Percentiles rank a stretch among this genome's conserved stretches.
phyloP scores from a whole-genome alignment of 2,797 vertebrate genomes.

The Ambastaia sidthimunki region DNA sequence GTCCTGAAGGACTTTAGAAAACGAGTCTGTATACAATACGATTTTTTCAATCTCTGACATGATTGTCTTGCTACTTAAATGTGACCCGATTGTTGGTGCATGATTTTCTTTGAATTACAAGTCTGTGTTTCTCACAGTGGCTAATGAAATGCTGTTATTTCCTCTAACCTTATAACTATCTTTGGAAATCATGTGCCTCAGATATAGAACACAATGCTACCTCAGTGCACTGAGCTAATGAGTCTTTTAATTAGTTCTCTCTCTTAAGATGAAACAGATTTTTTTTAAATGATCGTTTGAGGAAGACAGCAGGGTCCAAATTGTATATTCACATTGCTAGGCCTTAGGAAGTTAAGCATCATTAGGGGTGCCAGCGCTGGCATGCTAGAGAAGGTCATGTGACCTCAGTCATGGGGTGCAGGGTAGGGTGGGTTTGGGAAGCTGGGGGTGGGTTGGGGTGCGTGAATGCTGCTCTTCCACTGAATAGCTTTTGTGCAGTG shows the following conservation, averaged over 20 bases:
- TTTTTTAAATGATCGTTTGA: constrained; percentile 36
- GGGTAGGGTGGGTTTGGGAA: constrained; percentile 46
- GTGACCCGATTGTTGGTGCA: neutral
- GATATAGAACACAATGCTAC: constrained; percentile 38
- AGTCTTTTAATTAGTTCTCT: constrained; percentile 47
- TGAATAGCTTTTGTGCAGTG: constrained; percentile 77
- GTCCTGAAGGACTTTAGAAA: neutral
- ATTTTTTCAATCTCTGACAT: no score
- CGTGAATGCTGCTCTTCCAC: constrained; percentile 55
- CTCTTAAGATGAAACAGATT: constrained; percentile 43
- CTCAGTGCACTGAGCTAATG: constrained; percentile 34
- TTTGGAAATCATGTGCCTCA: constrained; percentile 18
- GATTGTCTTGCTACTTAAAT: no score
- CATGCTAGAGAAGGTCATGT: constrained; percentile 43
- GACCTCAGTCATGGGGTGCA: constrained; percentile 49
- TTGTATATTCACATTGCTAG: constrained; percentile 19
- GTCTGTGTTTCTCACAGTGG: neutral
- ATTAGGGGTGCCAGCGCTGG: constrained; percentile 44
- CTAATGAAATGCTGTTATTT: constrained; percentile 10
- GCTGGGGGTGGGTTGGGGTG: constrained; percentile 49
- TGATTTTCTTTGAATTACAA: neutral
- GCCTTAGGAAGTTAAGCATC: constrained; percentile 45
- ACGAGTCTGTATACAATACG: no score
- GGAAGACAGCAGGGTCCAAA: constrained; percentile 30
- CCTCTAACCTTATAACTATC: constrained; percentile 12